These are phyloP conservation scores for Gryllus bimaculatus DNA, from an alignment of 1,140 invertebrate genomes.

Conservation along the genomic window DNA sequence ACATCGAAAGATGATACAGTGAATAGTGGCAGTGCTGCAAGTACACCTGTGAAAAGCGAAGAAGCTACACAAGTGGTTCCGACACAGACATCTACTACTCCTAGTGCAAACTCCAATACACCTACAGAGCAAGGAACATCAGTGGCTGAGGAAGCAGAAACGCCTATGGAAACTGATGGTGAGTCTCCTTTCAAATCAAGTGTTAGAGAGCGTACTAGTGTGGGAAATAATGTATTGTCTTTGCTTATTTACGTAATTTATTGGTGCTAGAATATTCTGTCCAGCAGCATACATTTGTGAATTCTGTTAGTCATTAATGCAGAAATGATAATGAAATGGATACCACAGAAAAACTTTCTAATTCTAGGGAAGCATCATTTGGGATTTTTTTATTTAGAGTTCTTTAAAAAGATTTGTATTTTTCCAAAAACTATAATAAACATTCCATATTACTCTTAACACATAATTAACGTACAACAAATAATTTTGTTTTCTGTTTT, in stretches of 20 bases:
- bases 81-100: neutral
- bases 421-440: too few species aligned
- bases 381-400: too few species aligned
- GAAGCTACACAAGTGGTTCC: neutral
- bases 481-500: too few species aligned
- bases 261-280: too few species aligned
- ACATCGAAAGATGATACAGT: slow-evolving; percentile 18
- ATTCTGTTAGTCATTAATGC: too few species aligned
- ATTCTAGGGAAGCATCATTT: too few species aligned
- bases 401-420: too few species aligned
- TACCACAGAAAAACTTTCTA: too few species aligned
- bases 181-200: slow-evolving; percentile 26
- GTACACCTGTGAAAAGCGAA: slow-evolving; percentile 11
- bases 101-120: neutral
- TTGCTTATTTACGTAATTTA: neutral
- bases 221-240: neutral
- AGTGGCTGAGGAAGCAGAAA: slow-evolving; percentile 17
- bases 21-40: slow-evolving; percentile 7
- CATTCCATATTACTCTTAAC: too few species aligned
- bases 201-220: neutral
- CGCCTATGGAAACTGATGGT: slow-evolving; percentile 35
- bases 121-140: slow-evolving; percentile 7
- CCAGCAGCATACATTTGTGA: too few species aligned
- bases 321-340: too few species aligned
- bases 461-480: too few species aligned